Base-by-base conservation (phyloP, 2,113 vertebrate genomes). In the Chloroceryle aenea region DNA sequence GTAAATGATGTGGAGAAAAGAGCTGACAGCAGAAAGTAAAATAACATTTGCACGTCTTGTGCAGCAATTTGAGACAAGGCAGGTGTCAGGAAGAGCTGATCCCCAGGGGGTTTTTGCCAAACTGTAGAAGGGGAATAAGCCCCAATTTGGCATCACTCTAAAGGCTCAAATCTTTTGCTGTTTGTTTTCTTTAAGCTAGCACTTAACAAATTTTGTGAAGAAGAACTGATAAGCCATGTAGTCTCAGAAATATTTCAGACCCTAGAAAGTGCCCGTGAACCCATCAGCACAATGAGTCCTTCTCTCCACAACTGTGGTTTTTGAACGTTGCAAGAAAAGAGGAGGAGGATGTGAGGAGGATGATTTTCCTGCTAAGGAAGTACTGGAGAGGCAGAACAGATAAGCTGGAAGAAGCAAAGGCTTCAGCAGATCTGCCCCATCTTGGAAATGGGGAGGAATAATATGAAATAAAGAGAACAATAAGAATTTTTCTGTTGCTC, bases 1-100 rank as follows among this genome's bases (percentile, higher is more conserved):
- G 43, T 84, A 97, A 97, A 92, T 96, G 93, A 95, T 81, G 78
- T 82, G 73, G 87, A 97, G 97, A 92, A 96, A 92, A 75, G 77
- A 91, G 42, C 59, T 92, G 76, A 95, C 92, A 97, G 82, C 50
- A 87, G 80, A 89, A 96, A 84, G 50, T 59, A 96, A 95, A 95
- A 91, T 89, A 95, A 85, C 69, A 77, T 96, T 96, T 97, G 68
- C 82, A 69, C 19, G 0, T 73, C 86, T 93, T 76, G 53, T 18
- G 4, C 78, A 86, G 72, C 66, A 59, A 19, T 42, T 86, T 74
- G 61, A 92, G 67, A 87, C 56, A 68, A 95, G 53, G 84, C 92
- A 72, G 59, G 58, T 67, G 42, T 74, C 50, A 62, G 52, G 45
- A 86, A 81, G 89, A 75, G 58, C 59, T 83, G 62, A 78, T 93